Percentiles rank a stretch among this genome's conserved stretches.
Evolutionary conservation across 2,888 invertebrate genomes (phyloP).

Genomic region (Rhagonycha lutea): DNA sequence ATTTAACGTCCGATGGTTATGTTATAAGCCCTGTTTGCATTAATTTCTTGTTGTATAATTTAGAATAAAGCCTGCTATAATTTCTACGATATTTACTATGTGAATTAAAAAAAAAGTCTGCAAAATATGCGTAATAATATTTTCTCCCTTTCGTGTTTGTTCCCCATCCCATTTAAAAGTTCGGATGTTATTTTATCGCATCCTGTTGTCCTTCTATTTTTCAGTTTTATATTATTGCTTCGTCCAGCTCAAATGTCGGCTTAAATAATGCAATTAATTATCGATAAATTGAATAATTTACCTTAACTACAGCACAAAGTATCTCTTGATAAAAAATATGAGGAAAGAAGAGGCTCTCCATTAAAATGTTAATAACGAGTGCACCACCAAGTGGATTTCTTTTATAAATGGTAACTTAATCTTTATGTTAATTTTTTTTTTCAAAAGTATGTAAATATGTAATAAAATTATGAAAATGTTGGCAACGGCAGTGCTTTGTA

Average conservation of each 20-base stretch:
- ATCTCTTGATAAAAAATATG: not conserved
- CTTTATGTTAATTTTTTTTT: constrained; percentile 4
- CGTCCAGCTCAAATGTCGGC: not conserved
- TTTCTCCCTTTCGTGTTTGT: too few species aligned
- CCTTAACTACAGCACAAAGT: not conserved
- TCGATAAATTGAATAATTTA: not conserved
- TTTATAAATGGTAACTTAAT: constrained; percentile 4
- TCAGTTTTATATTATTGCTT: not conserved
- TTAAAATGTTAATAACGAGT: not conserved
- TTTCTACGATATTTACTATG: too few species aligned
- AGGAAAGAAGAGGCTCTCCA: not conserved
- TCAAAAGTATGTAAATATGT: constrained; percentile 2
- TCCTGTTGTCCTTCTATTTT: not conserved
- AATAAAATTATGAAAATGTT: constrained; percentile 16
- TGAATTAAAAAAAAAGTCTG: too few species aligned
- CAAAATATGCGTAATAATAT: too few species aligned
- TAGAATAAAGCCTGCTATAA: too few species aligned
- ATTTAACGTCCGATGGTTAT: too few species aligned
- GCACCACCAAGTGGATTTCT: not conserved
- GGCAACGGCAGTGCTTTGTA: constrained; percentile 5
- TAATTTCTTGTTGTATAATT: too few species aligned
- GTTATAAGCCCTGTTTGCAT: too few species aligned
- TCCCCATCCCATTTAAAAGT: not conserved
- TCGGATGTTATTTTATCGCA: not conserved
- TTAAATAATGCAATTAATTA: not conserved